A percentile compares a stretch with the other conserved stretches of the same genome.
phyloP scores from a whole-genome alignment of 1,140 invertebrate genomes.

The Diachasma alloeum region DNA sequence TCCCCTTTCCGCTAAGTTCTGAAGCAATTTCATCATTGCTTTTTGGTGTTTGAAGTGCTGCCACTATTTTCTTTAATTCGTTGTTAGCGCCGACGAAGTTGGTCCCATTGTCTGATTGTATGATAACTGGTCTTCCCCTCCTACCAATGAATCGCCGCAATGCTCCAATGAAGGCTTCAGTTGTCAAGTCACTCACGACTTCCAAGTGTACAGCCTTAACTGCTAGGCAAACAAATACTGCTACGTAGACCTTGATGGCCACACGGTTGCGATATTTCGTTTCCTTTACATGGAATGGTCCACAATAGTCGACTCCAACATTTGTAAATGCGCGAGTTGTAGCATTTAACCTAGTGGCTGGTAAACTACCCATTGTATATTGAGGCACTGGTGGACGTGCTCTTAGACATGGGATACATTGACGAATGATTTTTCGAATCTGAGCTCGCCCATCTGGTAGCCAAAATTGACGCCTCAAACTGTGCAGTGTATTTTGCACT shows the following conservation, averaged over 20 bases:
- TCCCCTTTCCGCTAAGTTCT: no score
- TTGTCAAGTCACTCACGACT: slow-evolving; percentile 43
- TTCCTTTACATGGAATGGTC: slow-evolving; percentile 42
- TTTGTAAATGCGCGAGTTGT: slow-evolving; percentile 43
- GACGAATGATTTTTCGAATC: slow-evolving; percentile 13
- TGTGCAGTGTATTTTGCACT: neutral
- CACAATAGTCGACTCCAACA: slow-evolving; percentile 46
- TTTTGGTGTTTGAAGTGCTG: no score
- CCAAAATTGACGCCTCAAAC: slow-evolving; percentile 28
- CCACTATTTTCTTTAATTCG: no score
- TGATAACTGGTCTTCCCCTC: no score
- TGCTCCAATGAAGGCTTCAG: slow-evolving; percentile 42
- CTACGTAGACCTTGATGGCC: slow-evolving; percentile 47
- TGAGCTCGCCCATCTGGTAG: slow-evolving; percentile 8
- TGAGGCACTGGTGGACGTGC: slow-evolving; percentile 15
- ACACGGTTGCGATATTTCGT: slow-evolving; percentile 23
- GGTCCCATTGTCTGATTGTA: no score
- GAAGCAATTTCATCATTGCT: no score
- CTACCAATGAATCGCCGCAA: slow-evolving; percentile 48
- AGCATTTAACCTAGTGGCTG: slow-evolving; percentile 33
- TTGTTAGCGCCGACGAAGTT: no score
- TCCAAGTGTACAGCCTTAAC: slow-evolving; percentile 54
- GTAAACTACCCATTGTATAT: slow-evolving; percentile 48
- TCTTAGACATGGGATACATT: slow-evolving; percentile 28
- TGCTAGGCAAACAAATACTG: slow-evolving; percentile 51